Conservation (phyloP, 2,113 vertebrate genomes). For the Alectura lathami region DNA sequence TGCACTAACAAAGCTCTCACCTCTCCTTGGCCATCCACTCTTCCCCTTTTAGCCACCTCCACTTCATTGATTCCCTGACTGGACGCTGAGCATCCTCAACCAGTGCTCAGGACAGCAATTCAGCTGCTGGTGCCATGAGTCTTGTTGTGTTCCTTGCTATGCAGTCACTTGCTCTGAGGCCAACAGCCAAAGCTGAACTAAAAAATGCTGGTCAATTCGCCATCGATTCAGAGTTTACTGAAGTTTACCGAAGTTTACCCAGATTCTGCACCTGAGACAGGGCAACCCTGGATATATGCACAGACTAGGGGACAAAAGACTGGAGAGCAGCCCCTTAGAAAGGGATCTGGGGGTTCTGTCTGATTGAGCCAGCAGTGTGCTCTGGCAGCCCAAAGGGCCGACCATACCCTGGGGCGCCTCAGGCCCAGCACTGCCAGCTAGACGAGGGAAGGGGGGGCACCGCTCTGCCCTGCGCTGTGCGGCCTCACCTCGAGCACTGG, state of each 20-base stretch:
- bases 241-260: neutral
- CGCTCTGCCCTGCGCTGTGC: no score
- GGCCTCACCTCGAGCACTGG: no score
- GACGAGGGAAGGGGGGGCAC: no score
- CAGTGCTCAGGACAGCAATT: neutral
- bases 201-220: neutral
- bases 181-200: neutral
- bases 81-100: fast-evolving
- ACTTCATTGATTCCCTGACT: neutral
- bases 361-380: no score
- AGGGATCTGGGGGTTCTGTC: neutral
- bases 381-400: no score
- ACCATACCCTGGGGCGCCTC: no score
- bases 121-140: fast-evolving
- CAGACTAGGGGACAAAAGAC: neutral
- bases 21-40: neutral
- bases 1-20: neutral
- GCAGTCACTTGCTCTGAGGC: fast-evolving
- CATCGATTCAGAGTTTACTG: no score
- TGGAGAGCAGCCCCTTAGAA: neutral
- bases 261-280: neutral
- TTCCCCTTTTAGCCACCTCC: neutral
- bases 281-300: neutral
- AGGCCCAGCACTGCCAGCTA: no score
- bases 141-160: fast-evolving